Evolutionary conservation across 1,140 invertebrate genomes (phyloP).

Genomic region (Drosophila nebulosa): DNA sequence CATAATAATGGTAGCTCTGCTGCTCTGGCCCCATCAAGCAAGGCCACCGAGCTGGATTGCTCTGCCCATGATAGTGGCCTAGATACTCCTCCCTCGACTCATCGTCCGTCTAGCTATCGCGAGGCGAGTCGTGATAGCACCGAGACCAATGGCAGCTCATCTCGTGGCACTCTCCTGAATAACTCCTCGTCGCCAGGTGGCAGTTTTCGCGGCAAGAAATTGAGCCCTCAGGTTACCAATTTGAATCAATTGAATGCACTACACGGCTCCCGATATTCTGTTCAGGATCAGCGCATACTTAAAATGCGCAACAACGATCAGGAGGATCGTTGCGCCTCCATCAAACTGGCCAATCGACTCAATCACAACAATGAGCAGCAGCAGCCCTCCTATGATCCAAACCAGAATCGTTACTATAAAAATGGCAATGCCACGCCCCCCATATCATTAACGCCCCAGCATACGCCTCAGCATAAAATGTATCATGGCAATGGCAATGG

Average conservation of each 20-base stretch:
- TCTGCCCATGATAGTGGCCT: conserved; percentile 80
- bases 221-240: conserved; percentile 68
- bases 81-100: conserved; percentile 76
- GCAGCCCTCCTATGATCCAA: conserved; percentile 64
- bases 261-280: conserved; percentile 68
- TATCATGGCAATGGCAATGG: conserved; percentile 56
- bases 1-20: conserved; percentile 45
- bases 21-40: conserved; percentile 33
- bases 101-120: conserved; percentile 77
- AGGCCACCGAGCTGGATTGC: conserved; percentile 63
- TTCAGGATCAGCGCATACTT: conserved; percentile 78
- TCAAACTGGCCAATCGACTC: conserved; percentile 71
- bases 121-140: conserved; percentile 74
- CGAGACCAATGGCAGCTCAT: conserved; percentile 73
- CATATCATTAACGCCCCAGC: conserved; percentile 66
- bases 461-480: conserved; percentile 69
- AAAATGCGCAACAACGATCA: conserved; percentile 76
- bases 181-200: conserved; percentile 76
- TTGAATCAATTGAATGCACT: conserved; percentile 72
- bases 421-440: conserved; percentile 72
- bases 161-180: conserved; percentile 69
- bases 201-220: conserved; percentile 73
- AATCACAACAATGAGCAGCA: conserved; percentile 63
- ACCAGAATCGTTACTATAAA: conserved; percentile 79
- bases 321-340: conserved; percentile 74